phyloP scores from a whole-genome alignment of 2,888 invertebrate species.

The Diogma glabrata region DNA sequence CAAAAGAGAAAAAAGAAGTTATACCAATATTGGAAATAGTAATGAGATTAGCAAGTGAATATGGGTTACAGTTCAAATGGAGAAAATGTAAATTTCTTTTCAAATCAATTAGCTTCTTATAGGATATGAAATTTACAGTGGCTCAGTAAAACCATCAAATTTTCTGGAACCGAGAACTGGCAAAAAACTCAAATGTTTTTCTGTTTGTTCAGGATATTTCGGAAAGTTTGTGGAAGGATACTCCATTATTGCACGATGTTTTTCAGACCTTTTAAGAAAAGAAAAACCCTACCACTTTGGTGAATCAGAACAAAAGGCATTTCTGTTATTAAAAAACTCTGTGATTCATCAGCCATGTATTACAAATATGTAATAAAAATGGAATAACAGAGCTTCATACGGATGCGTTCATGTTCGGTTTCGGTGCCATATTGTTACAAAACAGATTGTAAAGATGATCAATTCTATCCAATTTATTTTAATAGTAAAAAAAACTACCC shows the following conservation, averaged over 20 bases:
- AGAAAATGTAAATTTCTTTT: background rate
- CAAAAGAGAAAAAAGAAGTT: background rate
- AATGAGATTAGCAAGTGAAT: background rate
- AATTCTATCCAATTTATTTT: slow-evolving; percentile 13
- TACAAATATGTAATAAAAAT: background rate
- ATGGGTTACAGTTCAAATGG: background rate
- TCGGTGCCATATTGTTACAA: background rate
- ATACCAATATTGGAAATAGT: background rate
- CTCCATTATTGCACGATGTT: background rate
- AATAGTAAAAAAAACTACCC: slow-evolving; percentile 13
- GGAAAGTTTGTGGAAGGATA: background rate
- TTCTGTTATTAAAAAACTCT: no score
- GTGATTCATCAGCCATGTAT: background rate
- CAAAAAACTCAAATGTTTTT: background rate
- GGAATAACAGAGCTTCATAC: background rate
- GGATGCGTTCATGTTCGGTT: background rate
- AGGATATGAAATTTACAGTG: background rate
- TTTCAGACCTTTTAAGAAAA: no score
- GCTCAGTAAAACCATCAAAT: background rate
- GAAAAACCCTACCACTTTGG: no score
- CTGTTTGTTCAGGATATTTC: no score
- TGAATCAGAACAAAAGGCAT: no score
- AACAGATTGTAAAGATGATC: background rate
- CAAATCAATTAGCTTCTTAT: background rate
- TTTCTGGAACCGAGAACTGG: background rate